Conservation (phyloP, 1,140 invertebrate species). For the Drosophila tristis region DNA sequence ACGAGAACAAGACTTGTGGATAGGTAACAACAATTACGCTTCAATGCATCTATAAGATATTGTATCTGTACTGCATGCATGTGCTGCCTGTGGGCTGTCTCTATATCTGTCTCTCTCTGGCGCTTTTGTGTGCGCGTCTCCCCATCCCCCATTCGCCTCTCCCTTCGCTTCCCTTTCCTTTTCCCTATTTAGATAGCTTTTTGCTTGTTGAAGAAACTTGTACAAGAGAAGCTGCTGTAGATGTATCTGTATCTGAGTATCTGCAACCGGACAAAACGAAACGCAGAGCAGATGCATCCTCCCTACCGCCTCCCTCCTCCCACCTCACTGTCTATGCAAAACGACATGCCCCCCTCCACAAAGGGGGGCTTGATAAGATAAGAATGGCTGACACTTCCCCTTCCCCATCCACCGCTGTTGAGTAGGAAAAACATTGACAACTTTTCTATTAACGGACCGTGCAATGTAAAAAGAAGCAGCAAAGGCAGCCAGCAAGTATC, state of each 20-base stretch:
- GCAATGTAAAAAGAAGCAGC: constrained; percentile 41
- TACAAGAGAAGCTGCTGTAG: constrained; percentile 5
- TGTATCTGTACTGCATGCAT: constrained; percentile 58
- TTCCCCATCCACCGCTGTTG: neutral
- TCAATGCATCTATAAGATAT: constrained; percentile 77
- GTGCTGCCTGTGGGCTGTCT: constrained; percentile 40
- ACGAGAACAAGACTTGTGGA: constrained; percentile 22
- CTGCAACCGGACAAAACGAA: constrained; percentile 34
- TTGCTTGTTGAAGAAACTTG: constrained; percentile 39
- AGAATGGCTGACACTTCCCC: constrained; percentile 26
- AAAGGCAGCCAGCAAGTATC: constrained; percentile 18
- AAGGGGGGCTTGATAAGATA: constrained; percentile 34
- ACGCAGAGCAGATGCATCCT: constrained; percentile 40
- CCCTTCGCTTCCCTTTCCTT: constrained; percentile 1
- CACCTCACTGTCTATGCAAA: constrained; percentile 46
- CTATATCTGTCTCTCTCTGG: constrained; percentile 13
- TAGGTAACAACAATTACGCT: constrained; percentile 73
- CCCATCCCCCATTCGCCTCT: neutral
- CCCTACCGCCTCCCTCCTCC: neutral
- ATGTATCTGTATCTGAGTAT: constrained; percentile 20
- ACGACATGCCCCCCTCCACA: constrained; percentile 14
- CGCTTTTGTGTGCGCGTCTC: constrained; percentile 32
- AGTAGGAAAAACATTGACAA: constrained; percentile 68
- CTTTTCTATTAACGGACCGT: constrained; percentile 74
- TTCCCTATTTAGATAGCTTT: constrained; percentile 39